Percentiles rank a stretch among this genome's conserved stretches.
Evolutionary conservation across 2,113 vertebrate species (phyloP).

Genomic region (Crotophaga sulcirostris): DNA sequence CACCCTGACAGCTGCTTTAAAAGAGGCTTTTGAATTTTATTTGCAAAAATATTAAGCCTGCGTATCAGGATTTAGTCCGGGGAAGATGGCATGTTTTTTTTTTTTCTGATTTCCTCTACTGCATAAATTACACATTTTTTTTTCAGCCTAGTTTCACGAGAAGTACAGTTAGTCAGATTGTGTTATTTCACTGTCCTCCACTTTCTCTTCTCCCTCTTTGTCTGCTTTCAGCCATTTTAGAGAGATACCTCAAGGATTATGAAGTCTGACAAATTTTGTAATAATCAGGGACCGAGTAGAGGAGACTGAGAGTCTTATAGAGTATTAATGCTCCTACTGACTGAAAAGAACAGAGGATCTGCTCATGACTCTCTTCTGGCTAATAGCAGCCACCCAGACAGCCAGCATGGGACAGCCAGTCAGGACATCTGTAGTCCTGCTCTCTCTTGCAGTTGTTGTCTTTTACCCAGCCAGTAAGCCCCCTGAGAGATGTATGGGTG

Average conservation of each 20-base stretch:
- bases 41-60: neutral
- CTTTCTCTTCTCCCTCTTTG: neutral
- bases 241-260: neutral
- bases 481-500: rapidly evolving
- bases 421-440: neutral
- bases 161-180: neutral
- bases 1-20: neutral
- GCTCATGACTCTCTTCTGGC: neutral
- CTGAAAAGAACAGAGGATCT: neutral
- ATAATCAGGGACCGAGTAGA: neutral
- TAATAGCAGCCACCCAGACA: neutral
- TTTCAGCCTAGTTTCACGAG: neutral
- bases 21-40: neutral
- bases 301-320: no score
- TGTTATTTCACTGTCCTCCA: neutral
- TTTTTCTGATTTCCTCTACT: neutral
- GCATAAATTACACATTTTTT: neutral
- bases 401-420: neutral
- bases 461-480: neutral
- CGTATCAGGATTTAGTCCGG: neutral
- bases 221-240: neutral
- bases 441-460: neutral
- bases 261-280: neutral
- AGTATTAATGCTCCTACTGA: neutral
- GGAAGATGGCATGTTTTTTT: neutral